Conservation (phyloP, 2,888 invertebrate genomes). For the Leistus spinibarbis region DNA sequence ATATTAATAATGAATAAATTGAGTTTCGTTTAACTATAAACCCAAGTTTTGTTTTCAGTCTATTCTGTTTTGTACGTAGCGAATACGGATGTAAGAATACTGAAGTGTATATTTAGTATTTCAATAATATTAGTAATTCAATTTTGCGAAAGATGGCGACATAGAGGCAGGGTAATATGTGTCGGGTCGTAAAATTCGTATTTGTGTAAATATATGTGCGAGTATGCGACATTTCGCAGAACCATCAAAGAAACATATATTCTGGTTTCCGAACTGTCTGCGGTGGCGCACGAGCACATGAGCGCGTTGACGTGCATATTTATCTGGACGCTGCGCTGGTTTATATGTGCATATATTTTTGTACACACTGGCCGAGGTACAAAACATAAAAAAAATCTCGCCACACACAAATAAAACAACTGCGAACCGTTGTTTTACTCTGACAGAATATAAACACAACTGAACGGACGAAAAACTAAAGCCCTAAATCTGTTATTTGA, state of each 20-base stretch:
- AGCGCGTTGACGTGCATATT: slow-evolving; percentile 2
- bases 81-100: no score
- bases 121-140: no score
- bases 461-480: neutral
- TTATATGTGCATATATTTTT: slow-evolving; percentile 7
- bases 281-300: neutral
- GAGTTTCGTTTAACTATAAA: no score
- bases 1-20: no score
- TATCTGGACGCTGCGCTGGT: slow-evolving; percentile 4
- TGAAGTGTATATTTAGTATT: no score
- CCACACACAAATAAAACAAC: neutral
- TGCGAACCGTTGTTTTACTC: slow-evolving; percentile 2
- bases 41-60: no score
- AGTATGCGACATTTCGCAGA: neutral
- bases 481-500: slow-evolving; percentile 8
- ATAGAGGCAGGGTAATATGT: no score
- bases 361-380: neutral
- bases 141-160: no score
- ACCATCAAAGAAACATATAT: slow-evolving; percentile 8
- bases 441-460: slow-evolving; percentile 10
- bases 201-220: no score
- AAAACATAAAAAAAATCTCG: neutral
- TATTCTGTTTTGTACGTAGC: no score
- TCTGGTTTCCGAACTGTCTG: neutral
- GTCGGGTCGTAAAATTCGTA: no score